phyloP scores from a whole-genome alignment of 2,797 vertebrate species.

The Helicolenus hilgendorfi region DNA sequence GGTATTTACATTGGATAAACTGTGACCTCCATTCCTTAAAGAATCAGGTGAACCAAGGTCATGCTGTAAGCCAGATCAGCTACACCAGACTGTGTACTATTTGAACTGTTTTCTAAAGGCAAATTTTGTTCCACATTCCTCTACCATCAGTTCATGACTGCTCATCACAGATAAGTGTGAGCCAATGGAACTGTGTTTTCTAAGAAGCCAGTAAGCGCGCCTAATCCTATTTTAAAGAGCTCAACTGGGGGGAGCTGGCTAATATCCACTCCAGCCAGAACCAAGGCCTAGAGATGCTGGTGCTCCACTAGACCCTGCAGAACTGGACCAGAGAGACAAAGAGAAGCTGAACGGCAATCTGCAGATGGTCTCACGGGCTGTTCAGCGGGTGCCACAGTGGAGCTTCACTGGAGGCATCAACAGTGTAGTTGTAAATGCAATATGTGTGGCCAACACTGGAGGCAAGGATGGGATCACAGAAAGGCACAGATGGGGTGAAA shows the following conservation, averaged over 20 bases:
- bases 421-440: conserved; percentile 86
- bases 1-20: not conserved
- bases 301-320: conserved; percentile 76
- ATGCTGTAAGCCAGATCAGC: conserved; percentile 28
- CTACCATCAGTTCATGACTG: conserved; percentile 82
- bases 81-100: not conserved
- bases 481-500: conserved; percentile 45
- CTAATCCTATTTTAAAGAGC: conserved; percentile 90
- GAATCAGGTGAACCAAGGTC: conserved; percentile 50
- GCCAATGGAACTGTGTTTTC: conserved; percentile 81
- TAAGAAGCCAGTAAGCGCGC: conserved; percentile 84
- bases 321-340: conserved; percentile 74
- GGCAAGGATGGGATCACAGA: conserved; percentile 71
- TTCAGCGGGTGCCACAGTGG: conserved; percentile 58
- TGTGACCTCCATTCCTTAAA: conserved; percentile 22
- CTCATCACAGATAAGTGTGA: conserved; percentile 87
- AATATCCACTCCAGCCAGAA: conserved; percentile 83
- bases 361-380: conserved; percentile 69
- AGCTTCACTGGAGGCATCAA: conserved; percentile 85
- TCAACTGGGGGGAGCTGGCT: conserved; percentile 77
- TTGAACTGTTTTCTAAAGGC: conserved; percentile 33
- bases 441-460: conserved; percentile 82
- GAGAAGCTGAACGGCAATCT: conserved; percentile 58
- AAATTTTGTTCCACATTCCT: conserved; percentile 75
- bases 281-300: conserved; percentile 80